Percentiles rank a stretch among this genome's conserved stretches.
Evolutionary conservation across 1,140 invertebrate species (phyloP).

Genomic region (Dolichoris vasculosae): DNA sequence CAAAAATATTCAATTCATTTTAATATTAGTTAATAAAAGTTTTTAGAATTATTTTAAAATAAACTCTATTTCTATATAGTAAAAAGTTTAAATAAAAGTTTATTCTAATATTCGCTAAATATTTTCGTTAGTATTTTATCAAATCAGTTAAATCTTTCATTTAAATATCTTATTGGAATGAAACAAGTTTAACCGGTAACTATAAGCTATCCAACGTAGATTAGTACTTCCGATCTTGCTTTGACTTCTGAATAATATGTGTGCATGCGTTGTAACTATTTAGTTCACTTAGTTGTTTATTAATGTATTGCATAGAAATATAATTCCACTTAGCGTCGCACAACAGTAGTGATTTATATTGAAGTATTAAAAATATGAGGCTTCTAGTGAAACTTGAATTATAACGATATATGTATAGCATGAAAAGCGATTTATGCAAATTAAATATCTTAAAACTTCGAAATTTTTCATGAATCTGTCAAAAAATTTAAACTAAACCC

Average conservation of each 20-base stretch:
- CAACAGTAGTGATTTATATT: neutral
- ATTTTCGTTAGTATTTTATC: too few relatives aligned
- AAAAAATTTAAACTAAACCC: neutral
- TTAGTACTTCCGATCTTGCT: neutral
- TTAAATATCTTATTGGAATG: neutral
- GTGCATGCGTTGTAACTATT: neutral
- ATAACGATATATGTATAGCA: neutral
- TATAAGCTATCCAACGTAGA: neutral
- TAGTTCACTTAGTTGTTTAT: neutral
- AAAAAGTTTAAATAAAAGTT: too few relatives aligned
- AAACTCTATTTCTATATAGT: too few relatives aligned
- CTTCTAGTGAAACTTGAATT: neutral
- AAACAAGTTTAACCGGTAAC: neutral
- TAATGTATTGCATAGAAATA: too few relatives aligned
- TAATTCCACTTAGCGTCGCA: neutral
- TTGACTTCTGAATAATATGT: neutral
- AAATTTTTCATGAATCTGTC: neutral
- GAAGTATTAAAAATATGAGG: neutral
- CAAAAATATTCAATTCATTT: too few relatives aligned
- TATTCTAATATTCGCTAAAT: too few relatives aligned
- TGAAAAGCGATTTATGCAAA: neutral
- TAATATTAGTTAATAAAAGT: too few relatives aligned
- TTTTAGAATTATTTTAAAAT: too few relatives aligned
- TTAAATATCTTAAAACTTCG: neutral
- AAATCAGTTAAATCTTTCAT: neutral